A percentile compares a stretch with the other conserved stretches of the same genome.
phyloP scores from a whole-genome alignment of 2,888 invertebrate species.

The Steinernema hermaphroditum region DNA sequence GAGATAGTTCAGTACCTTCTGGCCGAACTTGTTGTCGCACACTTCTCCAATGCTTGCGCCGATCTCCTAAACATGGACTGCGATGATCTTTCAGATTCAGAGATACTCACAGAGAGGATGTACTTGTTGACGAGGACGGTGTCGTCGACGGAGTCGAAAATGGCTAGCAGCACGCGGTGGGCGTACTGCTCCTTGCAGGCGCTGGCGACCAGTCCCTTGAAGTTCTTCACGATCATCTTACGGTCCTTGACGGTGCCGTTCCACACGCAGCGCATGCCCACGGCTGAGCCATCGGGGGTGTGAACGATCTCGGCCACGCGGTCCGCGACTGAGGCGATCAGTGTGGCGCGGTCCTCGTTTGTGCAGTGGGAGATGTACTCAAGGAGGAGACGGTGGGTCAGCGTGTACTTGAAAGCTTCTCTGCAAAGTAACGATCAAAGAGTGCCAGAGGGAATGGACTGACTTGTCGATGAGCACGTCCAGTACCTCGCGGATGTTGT shows the following conservation, averaged over 20 bases:
- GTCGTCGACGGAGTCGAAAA: slow-evolving; percentile 88
- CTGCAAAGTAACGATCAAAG: slow-evolving; percentile 55
- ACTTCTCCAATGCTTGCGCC: slow-evolving; percentile 49
- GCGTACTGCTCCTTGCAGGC: slow-evolving; percentile 85
- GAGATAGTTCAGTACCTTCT: slow-evolving; percentile 84
- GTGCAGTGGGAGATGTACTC: slow-evolving; percentile 80
- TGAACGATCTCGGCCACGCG: slow-evolving; percentile 71
- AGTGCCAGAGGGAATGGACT: slow-evolving; percentile 46
- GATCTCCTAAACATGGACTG: slow-evolving; percentile 49
- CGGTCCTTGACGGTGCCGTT: slow-evolving; percentile 73
- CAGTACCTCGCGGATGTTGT: slow-evolving; percentile 69
- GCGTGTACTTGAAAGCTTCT: slow-evolving; percentile 70
- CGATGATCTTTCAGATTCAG: neutral
- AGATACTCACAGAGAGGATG: slow-evolving; percentile 68
- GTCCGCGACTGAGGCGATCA: slow-evolving; percentile 77
- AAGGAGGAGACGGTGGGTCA: slow-evolving; percentile 80
- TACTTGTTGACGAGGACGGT: slow-evolving; percentile 85
- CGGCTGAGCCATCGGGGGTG: slow-evolving; percentile 76
- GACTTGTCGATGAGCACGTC: slow-evolving; percentile 70
- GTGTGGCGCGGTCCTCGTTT: slow-evolving; percentile 72
- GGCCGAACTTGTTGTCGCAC: slow-evolving; percentile 77
- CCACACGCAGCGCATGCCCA: slow-evolving; percentile 85
- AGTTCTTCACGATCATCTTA: slow-evolving; percentile 77
- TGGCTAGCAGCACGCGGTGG: slow-evolving; percentile 77
- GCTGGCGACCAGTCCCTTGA: slow-evolving; percentile 82